Evolutionary conservation across 2,797 vertebrate genomes (phyloP).

Genomic region (Sebastes nivosus): DNA sequence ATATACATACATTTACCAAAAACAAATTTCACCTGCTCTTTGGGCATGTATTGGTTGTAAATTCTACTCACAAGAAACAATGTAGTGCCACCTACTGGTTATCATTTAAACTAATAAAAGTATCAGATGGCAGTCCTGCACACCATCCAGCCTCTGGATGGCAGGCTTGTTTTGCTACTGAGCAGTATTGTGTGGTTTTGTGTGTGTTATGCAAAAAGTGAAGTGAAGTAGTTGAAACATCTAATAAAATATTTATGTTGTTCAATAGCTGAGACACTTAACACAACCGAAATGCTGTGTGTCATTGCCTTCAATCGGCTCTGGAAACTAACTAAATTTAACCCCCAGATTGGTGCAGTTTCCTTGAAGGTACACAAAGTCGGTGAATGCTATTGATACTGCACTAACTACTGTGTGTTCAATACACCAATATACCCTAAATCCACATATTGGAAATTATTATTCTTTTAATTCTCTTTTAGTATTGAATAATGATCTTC

Average conservation of each 20-base stretch:
- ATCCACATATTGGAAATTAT: not conserved
- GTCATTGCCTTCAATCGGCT: not conserved
- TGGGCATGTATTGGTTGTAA: not conserved
- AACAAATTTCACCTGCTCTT: not conserved
- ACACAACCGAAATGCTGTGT: not conserved
- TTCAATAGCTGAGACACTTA: not conserved
- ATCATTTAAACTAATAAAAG: not conserved
- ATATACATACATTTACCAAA: not conserved
- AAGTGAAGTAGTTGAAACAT: not conserved
- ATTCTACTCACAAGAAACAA: not conserved
- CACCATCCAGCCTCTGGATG: slow-evolving; percentile 30
- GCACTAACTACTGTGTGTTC: not conserved
- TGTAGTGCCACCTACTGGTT: slow-evolving; percentile 42
- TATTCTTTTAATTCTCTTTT: not conserved
- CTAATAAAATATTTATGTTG: not conserved
- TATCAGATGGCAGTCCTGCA: not conserved
- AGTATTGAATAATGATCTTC: not conserved
- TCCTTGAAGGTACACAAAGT: not conserved
- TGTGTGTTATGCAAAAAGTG: not conserved
- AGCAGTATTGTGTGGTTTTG: not conserved
- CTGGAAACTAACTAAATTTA: not conserved
- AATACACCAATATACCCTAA: not conserved
- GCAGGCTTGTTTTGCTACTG: slow-evolving; percentile 12
- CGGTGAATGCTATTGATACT: too few species aligned
- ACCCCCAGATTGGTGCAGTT: not conserved